phyloP scores from a whole-genome alignment of 1,140 invertebrate species.

The Xylocopa sonorina region DNA sequence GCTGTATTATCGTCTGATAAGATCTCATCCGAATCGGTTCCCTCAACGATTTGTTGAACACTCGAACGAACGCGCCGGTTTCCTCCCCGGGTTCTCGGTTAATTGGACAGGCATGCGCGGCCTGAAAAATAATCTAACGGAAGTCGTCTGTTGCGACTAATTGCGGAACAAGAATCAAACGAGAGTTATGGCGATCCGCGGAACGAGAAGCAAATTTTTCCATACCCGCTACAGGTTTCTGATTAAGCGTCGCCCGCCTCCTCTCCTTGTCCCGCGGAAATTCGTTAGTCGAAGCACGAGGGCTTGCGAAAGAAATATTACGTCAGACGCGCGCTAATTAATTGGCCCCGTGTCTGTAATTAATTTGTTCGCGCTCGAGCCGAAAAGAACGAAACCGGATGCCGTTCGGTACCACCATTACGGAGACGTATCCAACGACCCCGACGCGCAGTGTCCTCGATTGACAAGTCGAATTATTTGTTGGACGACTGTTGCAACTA shows the following conservation, averaged over 20 bases:
- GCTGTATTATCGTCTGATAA: neutral
- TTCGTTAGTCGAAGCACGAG: constrained; percentile 15
- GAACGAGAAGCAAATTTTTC: constrained; percentile 21
- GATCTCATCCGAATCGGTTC: neutral
- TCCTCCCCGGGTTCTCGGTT: neutral
- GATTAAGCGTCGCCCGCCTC: neutral
- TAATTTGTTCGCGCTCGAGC: neutral
- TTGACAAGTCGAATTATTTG: neutral
- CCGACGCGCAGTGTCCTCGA: no score
- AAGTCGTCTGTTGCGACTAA: constrained; percentile 39
- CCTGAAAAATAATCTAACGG: constrained; percentile 22
- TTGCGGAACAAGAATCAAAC: constrained; percentile 37
- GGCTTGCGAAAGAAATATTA: neutral
- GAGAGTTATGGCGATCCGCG: constrained; percentile 31
- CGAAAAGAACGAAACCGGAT: neutral
- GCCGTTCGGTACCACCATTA: neutral
- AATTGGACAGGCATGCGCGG: constrained; percentile 28
- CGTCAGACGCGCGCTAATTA: constrained; percentile 7
- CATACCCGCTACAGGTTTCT: constrained; percentile 17
- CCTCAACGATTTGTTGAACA: neutral
- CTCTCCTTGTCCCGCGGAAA: neutral
- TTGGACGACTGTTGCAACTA: neutral
- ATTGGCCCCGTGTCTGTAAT: constrained; percentile 8
- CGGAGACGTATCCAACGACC: neutral
- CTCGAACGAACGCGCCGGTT: neutral